phyloP scores from a whole-genome alignment of 2,113 vertebrate genomes.

The Carassius auratus region DNA sequence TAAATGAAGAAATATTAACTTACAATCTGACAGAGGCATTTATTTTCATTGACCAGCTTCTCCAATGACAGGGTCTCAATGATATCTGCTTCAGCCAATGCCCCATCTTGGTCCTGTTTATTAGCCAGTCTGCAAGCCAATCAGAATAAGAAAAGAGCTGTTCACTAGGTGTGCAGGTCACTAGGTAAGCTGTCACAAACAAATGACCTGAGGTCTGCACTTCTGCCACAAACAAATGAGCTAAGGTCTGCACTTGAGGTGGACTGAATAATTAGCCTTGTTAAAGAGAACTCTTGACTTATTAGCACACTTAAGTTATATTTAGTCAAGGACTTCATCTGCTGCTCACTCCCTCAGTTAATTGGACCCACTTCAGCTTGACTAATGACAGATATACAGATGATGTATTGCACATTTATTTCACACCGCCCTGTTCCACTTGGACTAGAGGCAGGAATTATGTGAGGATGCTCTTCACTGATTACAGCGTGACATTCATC shows the following conservation, averaged over 20 bases:
- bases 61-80: constrained; percentile 93
- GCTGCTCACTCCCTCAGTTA: constrained; percentile 14
- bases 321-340: constrained; percentile 19
- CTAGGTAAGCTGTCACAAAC: constrained; percentile 48
- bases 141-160: constrained; percentile 39
- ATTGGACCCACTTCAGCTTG: constrained; percentile 8
- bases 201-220: constrained; percentile 8
- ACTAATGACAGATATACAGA: background rate
- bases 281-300: background rate
- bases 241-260: background rate
- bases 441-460: background rate
- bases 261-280: constrained; percentile 26
- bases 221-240: constrained; percentile 53
- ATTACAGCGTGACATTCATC: constrained; percentile 16
- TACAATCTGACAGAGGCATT: constrained; percentile 94
- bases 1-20: constrained; percentile 68
- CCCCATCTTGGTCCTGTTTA: constrained; percentile 93
- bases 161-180: background rate
- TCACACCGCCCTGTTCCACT: background rate
- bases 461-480: background rate
- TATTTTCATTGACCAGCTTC: constrained; percentile 92
- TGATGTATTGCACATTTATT: background rate
- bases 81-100: constrained; percentile 90
- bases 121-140: constrained; percentile 85
- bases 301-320: constrained; percentile 25